Evolutionary conservation across 1,140 invertebrate genomes (phyloP).

Genomic region (Lepidostoma basale): DNA sequence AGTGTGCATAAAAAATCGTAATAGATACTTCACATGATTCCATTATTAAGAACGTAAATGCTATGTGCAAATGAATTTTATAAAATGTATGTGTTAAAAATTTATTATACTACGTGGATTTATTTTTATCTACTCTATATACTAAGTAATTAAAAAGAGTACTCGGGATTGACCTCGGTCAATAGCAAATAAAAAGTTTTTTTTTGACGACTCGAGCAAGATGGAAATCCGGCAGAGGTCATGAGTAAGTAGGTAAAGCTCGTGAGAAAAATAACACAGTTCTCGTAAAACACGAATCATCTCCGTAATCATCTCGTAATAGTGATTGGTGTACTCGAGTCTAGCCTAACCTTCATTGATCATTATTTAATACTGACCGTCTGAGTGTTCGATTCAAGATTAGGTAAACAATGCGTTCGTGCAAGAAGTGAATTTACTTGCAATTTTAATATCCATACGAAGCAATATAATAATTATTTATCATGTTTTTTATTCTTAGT

Average conservation of each 20-base stretch:
- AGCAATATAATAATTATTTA: no score
- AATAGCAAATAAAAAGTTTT: no score
- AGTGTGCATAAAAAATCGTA: no score
- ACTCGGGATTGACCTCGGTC: background rate
- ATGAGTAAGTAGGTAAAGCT: background rate
- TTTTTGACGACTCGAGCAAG: background rate
- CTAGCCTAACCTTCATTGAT: conserved; percentile 8
- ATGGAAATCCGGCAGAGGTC: conserved; percentile 12
- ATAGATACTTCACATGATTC: no score
- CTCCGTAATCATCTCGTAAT: conserved; percentile 6
- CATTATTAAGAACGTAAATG: no score
- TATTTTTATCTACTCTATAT: no score
- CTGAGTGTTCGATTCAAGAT: background rate
- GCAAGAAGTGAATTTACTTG: background rate
- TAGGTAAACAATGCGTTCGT: background rate
- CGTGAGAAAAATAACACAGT: conserved; percentile 19
- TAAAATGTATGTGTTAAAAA: no score
- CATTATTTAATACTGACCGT: conserved; percentile 1
- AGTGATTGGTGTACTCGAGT: conserved; percentile 16
- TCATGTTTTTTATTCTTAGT: no score
- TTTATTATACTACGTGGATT: no score
- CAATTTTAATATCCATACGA: no score
- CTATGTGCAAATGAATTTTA: no score
- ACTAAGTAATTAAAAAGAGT: no score
- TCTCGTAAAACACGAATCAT: background rate